Conservation (phyloP, 2,797 vertebrate species). For the Xenopus petersii region DNA sequence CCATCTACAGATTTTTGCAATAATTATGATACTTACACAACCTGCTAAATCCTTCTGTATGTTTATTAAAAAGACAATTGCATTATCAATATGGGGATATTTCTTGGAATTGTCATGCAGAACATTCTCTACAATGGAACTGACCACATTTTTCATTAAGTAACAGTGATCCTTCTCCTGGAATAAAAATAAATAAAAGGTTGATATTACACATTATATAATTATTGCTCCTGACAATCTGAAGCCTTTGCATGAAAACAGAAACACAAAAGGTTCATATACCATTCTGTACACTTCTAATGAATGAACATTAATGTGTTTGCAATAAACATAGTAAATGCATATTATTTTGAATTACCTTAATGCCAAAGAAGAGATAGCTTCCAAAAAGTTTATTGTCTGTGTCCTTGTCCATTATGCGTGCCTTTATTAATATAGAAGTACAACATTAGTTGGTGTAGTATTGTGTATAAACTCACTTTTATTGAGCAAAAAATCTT, state of each 20-base stretch:
- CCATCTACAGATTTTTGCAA: too few relatives aligned
- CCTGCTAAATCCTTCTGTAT: conserved; percentile 57
- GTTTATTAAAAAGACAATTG: conserved; percentile 61
- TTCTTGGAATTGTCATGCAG: conserved; percentile 51
- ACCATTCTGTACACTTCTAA: too few relatives aligned
- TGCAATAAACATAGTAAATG: too few relatives aligned
- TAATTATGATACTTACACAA: conserved; percentile 61
- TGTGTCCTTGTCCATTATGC: conserved; percentile 65
- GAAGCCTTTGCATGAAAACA: too few relatives aligned
- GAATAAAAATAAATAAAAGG: conserved; percentile 8
- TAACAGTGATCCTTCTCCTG: conserved; percentile 71
- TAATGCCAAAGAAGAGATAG: conserved; percentile 56
- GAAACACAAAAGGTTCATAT: too few relatives aligned
- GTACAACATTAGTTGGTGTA: too few relatives aligned
- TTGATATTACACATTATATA: too few relatives aligned
- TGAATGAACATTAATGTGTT: too few relatives aligned
- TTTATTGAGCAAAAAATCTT: too few relatives aligned
- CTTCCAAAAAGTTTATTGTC: conserved; percentile 67
- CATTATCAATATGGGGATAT: conserved; percentile 57
- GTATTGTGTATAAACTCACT: too few relatives aligned
- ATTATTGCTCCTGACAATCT: too few relatives aligned
- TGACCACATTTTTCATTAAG: conserved; percentile 75
- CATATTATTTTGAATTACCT: conserved; percentile 50
- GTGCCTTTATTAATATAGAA: conserved; percentile 58
- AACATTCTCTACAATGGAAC: conserved; percentile 67